Evolutionary conservation across 2,113 vertebrate genomes (phyloP).

Genomic region (Glaucidium brasilianum): DNA sequence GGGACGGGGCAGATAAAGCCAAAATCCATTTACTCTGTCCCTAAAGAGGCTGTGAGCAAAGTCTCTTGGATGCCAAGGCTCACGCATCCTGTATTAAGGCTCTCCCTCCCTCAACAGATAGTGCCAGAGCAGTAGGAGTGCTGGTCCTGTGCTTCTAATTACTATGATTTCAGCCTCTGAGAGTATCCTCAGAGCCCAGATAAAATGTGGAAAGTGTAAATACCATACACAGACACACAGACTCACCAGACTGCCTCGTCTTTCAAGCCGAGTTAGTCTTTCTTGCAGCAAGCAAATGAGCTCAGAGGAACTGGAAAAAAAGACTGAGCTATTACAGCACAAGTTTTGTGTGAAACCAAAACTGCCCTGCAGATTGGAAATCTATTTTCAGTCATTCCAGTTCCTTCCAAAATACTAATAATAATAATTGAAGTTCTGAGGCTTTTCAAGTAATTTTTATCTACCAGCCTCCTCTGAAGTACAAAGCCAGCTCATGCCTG

Average conservation of each 20-base stretch:
- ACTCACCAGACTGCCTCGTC: constrained; percentile 2
- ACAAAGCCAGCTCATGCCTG: constrained; percentile 55
- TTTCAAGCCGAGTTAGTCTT: constrained; percentile 47
- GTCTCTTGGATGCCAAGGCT: neutral
- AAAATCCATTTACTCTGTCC: neutral
- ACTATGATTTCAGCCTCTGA: constrained; percentile 13
- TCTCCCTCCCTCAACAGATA: neutral
- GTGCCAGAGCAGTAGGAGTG: neutral
- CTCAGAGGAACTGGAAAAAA: neutral
- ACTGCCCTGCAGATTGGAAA: constrained; percentile 53
- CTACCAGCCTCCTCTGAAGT: constrained; percentile 54
- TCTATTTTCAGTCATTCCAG: constrained; percentile 53
- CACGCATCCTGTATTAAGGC: neutral
- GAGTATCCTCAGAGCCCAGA: constrained; percentile 21
- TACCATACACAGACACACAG: constrained; percentile 23
- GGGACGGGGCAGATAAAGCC: neutral
- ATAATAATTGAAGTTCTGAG: constrained; percentile 52
- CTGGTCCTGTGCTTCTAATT: constrained; percentile 37
- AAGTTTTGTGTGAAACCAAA: constrained; percentile 49
- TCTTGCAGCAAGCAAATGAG: constrained; percentile 41
- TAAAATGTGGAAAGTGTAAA: constrained; percentile 54
- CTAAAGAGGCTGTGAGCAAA: neutral
- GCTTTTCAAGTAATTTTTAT: constrained; percentile 62
- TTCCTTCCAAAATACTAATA: constrained; percentile 55
- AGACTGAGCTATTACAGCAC: constrained; percentile 11